These are phyloP conservation scores for Phrynosoma platyrhinos DNA, from an alignment of 2,113 vertebrate genomes.

Conservation along the genomic window DNA sequence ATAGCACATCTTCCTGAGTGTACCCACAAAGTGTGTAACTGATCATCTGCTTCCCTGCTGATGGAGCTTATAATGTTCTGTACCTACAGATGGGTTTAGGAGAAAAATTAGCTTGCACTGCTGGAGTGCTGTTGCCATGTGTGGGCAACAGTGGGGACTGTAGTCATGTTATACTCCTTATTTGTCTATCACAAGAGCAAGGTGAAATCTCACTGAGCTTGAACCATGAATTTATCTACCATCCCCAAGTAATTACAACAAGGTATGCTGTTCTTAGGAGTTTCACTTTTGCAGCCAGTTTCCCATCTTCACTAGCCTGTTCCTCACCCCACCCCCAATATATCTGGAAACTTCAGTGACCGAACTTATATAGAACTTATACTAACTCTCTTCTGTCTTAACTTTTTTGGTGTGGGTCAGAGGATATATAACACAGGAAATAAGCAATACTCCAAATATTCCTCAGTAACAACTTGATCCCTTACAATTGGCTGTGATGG, in stretches of 20 bases:
- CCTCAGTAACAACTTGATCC: no score
- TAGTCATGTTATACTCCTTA: no score
- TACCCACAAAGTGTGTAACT: background rate
- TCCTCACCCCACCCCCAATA: background rate
- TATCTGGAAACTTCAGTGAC: background rate
- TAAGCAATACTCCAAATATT: no score
- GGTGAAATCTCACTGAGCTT: no score
- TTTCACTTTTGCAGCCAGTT: background rate
- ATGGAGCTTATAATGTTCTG: background rate
- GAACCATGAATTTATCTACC: no score
- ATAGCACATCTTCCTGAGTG: background rate
- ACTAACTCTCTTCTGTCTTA: background rate
- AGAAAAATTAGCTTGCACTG: background rate
- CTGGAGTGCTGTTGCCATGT: background rate
- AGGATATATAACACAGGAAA: no score
- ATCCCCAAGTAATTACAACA: background rate
- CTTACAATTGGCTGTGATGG: no score
- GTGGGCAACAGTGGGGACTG: no score
- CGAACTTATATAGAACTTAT: background rate
- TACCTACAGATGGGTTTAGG: background rate
- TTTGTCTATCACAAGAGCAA: no score
- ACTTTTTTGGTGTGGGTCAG: background rate
- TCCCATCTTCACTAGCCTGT: background rate
- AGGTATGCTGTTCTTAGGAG: background rate
- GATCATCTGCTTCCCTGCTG: background rate